phyloP scores from a whole-genome alignment of 2,888 invertebrate species.

The Criorhina ranunculi region DNA sequence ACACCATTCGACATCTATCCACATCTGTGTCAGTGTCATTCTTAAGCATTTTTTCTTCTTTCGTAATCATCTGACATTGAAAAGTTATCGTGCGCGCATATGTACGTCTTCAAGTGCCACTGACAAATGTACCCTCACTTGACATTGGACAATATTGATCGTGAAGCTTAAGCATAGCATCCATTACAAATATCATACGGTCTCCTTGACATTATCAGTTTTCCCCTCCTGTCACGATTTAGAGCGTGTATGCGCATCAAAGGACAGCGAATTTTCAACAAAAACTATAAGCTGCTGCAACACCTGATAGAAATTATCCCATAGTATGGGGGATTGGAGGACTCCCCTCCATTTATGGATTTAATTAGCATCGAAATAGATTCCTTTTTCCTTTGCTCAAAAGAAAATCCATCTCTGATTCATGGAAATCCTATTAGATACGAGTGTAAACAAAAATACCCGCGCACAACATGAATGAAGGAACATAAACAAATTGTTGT shows the following conservation, averaged over 20 bases:
- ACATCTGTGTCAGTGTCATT: constrained; percentile 58
- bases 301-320: constrained; percentile 74
- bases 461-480: constrained; percentile 49
- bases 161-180: constrained; percentile 70
- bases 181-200: constrained; percentile 58
- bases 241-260: constrained; percentile 55
- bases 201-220: constrained; percentile 69
- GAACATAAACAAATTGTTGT: constrained; percentile 70
- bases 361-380: constrained; percentile 76
- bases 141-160: constrained; percentile 73
- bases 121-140: constrained; percentile 65
- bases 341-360: constrained; percentile 56
- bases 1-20: constrained; percentile 63
- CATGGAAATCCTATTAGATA: constrained; percentile 68
- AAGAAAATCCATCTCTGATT: constrained; percentile 45
- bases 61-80: constrained; percentile 72
- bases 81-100: constrained; percentile 74
- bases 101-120: constrained; percentile 72
- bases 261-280: constrained; percentile 56
- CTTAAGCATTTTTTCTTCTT: constrained; percentile 40
- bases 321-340: neutral
- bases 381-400: constrained; percentile 56
- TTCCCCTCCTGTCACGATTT: constrained; percentile 49
- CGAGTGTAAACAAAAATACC: constrained; percentile 64
- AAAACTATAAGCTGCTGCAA: constrained; percentile 14